phyloP scores from a whole-genome alignment of 2,797 vertebrate genomes.

The Mionectes olivaceus region DNA sequence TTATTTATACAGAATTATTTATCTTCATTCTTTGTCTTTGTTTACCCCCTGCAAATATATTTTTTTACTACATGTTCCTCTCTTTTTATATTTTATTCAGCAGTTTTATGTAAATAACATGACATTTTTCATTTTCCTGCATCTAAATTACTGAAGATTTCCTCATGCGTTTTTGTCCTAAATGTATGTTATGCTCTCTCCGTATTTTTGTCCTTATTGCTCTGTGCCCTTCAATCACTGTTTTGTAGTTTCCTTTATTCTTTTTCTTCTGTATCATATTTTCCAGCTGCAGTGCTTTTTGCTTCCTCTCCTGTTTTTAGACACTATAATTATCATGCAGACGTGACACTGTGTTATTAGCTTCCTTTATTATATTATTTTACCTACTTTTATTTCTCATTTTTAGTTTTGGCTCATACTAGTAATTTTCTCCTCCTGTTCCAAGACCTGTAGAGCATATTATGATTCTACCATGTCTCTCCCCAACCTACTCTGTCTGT shows the following conservation, averaged over 20 bases:
- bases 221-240: slow-evolving; percentile 2
- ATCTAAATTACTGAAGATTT: background rate
- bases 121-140: background rate
- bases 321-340: background rate
- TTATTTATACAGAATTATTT: background rate
- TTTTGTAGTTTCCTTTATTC: background rate
- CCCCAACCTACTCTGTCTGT: background rate
- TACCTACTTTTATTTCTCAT: background rate
- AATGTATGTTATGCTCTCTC: background rate
- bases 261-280: background rate
- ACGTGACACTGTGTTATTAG: background rate
- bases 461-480: slow-evolving; percentile 3
- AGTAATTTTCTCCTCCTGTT: background rate
- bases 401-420: background rate
- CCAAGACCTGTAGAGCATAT: background rate
- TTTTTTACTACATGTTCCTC: background rate
- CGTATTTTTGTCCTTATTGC: background rate
- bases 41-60: background rate
- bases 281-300: background rate
- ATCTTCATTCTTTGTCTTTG: slow-evolving; percentile 1
- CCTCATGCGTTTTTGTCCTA: background rate
- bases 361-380: background rate
- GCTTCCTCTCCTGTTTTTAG: background rate
- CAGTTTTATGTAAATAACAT: background rate
- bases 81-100: background rate